Evolutionary conservation across 2,113 vertebrate species (phyloP).

Genomic region (Cisticola juncidis): DNA sequence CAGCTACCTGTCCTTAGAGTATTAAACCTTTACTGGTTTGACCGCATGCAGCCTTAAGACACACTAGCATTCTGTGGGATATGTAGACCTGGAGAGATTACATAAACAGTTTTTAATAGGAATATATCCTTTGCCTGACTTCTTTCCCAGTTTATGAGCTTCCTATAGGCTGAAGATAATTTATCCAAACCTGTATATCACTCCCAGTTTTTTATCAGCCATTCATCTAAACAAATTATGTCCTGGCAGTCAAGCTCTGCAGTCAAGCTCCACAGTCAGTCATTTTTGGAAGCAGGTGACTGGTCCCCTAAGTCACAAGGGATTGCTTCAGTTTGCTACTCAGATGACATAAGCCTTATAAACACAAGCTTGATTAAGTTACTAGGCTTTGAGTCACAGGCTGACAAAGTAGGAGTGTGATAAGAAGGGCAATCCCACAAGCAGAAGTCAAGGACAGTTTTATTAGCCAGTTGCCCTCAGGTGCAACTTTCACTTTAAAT

Average conservation of each 20-base stretch:
- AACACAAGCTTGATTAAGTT: not conserved
- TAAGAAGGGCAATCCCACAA: not conserved
- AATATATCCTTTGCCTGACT: not conserved
- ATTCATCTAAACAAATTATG: not conserved
- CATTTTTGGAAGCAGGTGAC: not conserved
- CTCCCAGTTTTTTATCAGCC: not conserved
- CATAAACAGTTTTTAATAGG: not conserved
- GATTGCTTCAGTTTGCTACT: not conserved
- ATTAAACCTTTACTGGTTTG: not conserved
- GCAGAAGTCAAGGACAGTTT: not conserved
- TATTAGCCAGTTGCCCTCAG: not conserved
- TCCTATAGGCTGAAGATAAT: not conserved
- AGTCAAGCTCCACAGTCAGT: not conserved
- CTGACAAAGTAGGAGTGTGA: not conserved
- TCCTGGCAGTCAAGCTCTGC: not conserved
- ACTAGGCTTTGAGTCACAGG: not conserved
- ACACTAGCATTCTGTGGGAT: not conserved
- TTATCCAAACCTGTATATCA: not conserved
- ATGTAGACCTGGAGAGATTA: not conserved
- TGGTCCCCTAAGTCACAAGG: not conserved
- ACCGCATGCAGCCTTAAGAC: not conserved
- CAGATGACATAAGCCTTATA: not conserved
- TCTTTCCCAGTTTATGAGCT: not conserved
- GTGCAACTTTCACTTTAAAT: not conserved
- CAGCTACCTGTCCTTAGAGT: not conserved